Evolutionary conservation across 2,888 invertebrate species (phyloP).

Genomic region (Dicranocentrus wangi): DNA sequence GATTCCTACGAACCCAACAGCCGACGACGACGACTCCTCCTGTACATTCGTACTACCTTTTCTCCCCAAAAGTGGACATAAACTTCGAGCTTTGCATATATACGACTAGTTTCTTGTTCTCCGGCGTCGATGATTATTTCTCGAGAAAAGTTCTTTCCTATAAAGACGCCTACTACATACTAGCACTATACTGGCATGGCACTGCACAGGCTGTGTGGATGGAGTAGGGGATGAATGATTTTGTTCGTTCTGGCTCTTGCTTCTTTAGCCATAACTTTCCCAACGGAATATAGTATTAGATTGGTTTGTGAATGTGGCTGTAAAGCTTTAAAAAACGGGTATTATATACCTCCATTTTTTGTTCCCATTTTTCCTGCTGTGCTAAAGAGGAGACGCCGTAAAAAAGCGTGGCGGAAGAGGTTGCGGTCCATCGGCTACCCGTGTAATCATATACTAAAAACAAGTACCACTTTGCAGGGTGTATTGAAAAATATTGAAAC

Average conservation of each 20-base stretch:
- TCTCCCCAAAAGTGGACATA: no score
- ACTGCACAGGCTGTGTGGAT: slow-evolving; percentile 35
- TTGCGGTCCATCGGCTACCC: slow-evolving; percentile 45
- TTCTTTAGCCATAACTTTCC: slow-evolving; percentile 49
- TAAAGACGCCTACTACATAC: no score
- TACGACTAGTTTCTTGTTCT: no score
- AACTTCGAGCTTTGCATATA: no score
- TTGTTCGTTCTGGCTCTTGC: slow-evolving; percentile 56
- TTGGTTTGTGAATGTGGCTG: slow-evolving; percentile 16
- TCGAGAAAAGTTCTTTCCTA: no score
- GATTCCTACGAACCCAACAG: no score
- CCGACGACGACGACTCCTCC: no score
- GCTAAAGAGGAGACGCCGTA: slow-evolving; percentile 24
- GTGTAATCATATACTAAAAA: background rate
- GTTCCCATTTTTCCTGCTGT: no score
- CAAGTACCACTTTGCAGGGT: background rate
- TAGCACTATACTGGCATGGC: no score
- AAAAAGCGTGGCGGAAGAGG: slow-evolving; percentile 35
- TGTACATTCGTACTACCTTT: no score
- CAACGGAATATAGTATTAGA: slow-evolving; percentile 42
- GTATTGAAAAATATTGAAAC: slow-evolving; percentile 40
- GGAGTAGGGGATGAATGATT: slow-evolving; percentile 60
- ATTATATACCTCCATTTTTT: no score
- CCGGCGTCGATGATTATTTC: no score
- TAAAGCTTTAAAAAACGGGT: background rate